Base-by-base conservation (phyloP, 2,797 vertebrate genomes). In the Alfaro cultratus region DNA sequence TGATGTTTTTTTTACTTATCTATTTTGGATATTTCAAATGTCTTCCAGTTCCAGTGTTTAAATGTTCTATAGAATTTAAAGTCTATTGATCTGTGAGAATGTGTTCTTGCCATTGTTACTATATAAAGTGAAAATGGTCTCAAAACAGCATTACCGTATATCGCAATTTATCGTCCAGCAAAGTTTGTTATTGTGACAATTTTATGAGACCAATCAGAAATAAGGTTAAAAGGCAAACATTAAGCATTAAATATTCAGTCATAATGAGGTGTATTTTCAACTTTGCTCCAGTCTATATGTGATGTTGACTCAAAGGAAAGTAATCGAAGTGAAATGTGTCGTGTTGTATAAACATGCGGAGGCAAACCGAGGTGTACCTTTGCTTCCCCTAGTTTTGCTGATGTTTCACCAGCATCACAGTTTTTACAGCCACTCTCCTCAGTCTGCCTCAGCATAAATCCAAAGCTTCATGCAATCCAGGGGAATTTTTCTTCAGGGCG, bases 391-490 rank as follows among this genome's bases (percentile, higher is more conserved):
- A 75, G 10, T 86, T 92, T 77, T 88, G 90, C 89, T 91, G 86
- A 92, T 86, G 83, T 85, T 90, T 90, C 46, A 43, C 85, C 79
- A 82, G 78, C 62, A 46, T 34, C 46, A 82, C 76, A 85, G 43
- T 88, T 90, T 80, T 89, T 88, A 83, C 74, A 86, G 78, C 82
- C 80, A 62, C 75, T 80, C 75, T 64, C 75, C 79, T 89, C 82
- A 83, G 80, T 81, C 83, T 82, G 73, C 83, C 85, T 90, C 86
- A 89, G 90, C 87, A 86, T 78, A 89, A 80, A 76, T 87, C 46
- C 7, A 23, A 77, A 62, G 80, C 75, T 55, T 80, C 74, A 83
- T 86, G 74, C 73, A 78, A 43, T 73, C 21, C 41, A 62, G 29
- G 36, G 43, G 49, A 80, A 79, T 83, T 74, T 74, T 84, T 64